A percentile compares a stretch with the other conserved stretches of the same genome.
phyloP scores from a whole-genome alignment of 2,797 vertebrate species.

The Taeniopygia guttata region DNA sequence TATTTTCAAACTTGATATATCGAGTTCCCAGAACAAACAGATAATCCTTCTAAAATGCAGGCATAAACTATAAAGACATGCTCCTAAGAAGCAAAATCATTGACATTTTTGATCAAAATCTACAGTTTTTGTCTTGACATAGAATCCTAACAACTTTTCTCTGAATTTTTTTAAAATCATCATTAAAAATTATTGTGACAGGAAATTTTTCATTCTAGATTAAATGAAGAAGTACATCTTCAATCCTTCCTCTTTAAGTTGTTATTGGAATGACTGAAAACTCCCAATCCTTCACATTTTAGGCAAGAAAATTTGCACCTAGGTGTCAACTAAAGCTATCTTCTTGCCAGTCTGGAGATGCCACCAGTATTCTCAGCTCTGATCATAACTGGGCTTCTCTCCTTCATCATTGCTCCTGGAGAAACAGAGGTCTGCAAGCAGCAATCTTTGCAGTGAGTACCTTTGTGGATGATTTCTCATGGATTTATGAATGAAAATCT shows the following conservation, averaged over 20 bases:
- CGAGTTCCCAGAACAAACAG: neutral
- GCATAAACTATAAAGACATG: neutral
- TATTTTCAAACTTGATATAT: neutral
- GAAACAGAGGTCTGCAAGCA: neutral
- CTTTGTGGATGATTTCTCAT: neutral
- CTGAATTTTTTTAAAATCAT: fast-evolving
- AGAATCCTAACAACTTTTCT: neutral
- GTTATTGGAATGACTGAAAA: neutral
- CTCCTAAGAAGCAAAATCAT: neutral
- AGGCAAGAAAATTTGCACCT: neutral
- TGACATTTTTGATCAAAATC: neutral
- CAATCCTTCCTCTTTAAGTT: neutral
- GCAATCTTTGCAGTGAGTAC: neutral
- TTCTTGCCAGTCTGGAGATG: neutral
- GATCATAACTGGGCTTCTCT: neutral
- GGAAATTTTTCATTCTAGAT: neutral
- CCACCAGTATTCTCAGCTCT: neutral
- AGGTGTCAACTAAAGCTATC: neutral
- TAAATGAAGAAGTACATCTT: neutral
- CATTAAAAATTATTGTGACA: neutral
- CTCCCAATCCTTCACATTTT: neutral
- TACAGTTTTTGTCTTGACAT: neutral
- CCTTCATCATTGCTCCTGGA: neutral
- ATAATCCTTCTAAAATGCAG: neutral
- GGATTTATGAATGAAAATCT: neutral